These are phyloP conservation scores for Phortica okadai DNA, from an alignment of 2,888 invertebrate genomes.

Conservation along the genomic window DNA sequence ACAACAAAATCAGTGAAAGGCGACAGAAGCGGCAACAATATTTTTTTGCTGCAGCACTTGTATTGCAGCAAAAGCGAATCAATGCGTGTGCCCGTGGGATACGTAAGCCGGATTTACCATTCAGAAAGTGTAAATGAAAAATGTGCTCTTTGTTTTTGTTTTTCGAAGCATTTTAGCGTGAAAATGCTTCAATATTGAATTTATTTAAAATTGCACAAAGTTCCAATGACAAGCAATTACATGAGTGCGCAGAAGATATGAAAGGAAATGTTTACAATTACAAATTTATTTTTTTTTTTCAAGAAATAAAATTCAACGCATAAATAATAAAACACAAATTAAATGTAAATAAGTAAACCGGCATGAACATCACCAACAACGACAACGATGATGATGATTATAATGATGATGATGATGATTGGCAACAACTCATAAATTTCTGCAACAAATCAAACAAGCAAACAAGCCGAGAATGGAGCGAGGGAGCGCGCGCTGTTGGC, in stretches of 20 bases:
- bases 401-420: constrained; percentile 28
- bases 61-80: constrained; percentile 57
- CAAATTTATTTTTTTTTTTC: background rate
- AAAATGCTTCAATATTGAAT: constrained; percentile 74
- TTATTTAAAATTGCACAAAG: constrained; percentile 67
- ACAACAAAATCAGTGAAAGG: background rate
- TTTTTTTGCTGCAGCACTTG: constrained; percentile 26
- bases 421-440: constrained; percentile 72
- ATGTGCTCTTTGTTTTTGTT: constrained; percentile 75
- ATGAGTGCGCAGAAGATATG: constrained; percentile 43
- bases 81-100: constrained; percentile 70
- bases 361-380: constrained; percentile 38
- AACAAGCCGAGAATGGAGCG: background rate
- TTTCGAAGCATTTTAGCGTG: constrained; percentile 75
- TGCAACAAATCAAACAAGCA: constrained; percentile 54
- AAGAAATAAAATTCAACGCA: constrained; percentile 38
- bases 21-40: constrained; percentile 5
- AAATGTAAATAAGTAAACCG: constrained; percentile 58
- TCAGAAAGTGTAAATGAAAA: constrained; percentile 74
- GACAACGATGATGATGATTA: constrained; percentile 40
- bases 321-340: constrained; percentile 61
- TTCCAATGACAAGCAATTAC: constrained; percentile 62
- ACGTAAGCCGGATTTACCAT: constrained; percentile 74
- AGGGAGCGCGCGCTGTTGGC: constrained; percentile 45
- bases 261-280: constrained; percentile 37